Evolutionary conservation across 2,888 invertebrate genomes (phyloP).

Genomic region (Eupsilia transversa): DNA sequence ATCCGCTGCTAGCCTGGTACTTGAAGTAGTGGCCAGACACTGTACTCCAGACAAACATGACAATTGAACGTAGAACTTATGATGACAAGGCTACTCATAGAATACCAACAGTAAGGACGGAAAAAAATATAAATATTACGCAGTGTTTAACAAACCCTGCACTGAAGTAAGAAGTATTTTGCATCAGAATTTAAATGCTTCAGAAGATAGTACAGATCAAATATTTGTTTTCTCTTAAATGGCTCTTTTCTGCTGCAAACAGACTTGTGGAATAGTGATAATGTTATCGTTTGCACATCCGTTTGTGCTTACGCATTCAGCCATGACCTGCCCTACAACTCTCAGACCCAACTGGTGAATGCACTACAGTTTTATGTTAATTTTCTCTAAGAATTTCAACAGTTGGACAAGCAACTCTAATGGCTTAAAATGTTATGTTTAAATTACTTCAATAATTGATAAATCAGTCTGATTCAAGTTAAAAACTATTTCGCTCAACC

Average conservation of each 20-base stretch:
- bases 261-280: conserved; percentile 79
- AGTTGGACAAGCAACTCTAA: conserved; percentile 33
- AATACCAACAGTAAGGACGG: conserved; percentile 39
- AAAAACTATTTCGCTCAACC: not conserved
- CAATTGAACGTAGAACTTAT: conserved; percentile 67
- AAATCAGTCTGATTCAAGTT: not conserved
- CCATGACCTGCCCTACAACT: conserved; percentile 89
- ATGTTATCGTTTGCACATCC: conserved; percentile 87
- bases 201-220: conserved; percentile 61
- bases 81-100: conserved; percentile 61
- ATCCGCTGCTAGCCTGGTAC: conserved; percentile 88
- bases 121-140: conserved; percentile 27
- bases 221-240: conserved; percentile 70
- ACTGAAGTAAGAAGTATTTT: conserved; percentile 15
- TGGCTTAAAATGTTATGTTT: conserved; percentile 5
- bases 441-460: conserved; percentile 9
- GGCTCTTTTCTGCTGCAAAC: conserved; percentile 68
- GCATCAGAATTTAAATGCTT: conserved; percentile 27
- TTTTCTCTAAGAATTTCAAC: conserved; percentile 64
- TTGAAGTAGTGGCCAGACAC: conserved; percentile 79
- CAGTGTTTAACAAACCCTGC: conserved; percentile 11
- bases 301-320: conserved; percentile 86
- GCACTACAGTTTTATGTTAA: conserved; percentile 78
- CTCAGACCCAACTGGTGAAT: conserved; percentile 80
- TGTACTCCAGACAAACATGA: conserved; percentile 74